Conservation (phyloP, 2,888 invertebrate genomes). For the Bellardia pandia region DNA sequence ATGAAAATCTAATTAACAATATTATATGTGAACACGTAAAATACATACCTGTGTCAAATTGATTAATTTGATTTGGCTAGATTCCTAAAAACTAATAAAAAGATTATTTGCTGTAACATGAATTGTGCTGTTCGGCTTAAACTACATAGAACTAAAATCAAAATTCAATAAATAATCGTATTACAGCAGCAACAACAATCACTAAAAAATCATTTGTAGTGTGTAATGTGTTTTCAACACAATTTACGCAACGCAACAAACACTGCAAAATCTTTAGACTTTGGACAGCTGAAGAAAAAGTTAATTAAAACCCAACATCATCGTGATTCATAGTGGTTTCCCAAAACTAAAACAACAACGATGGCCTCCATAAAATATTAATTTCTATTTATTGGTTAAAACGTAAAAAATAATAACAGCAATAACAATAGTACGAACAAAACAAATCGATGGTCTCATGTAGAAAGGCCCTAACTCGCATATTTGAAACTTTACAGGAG, state of each 20-base stretch:
- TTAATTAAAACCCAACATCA: not conserved
- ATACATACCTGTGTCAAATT: not conserved
- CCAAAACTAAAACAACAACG: slow-evolving; percentile 34
- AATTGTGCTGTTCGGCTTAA: not conserved
- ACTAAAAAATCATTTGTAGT: not conserved
- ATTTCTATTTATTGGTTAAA: slow-evolving; percentile 17
- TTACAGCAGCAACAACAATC: not conserved
- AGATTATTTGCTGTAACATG: not conserved
- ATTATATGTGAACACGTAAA: no score
- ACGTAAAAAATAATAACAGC: not conserved
- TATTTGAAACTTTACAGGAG: no score
- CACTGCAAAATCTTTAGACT: not conserved
- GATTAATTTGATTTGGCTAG: slow-evolving; percentile 12
- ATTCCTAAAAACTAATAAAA: not conserved
- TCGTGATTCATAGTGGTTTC: slow-evolving; percentile 58
- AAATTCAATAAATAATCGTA: not conserved
- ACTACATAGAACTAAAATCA: not conserved
- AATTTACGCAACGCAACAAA: slow-evolving; percentile 13
- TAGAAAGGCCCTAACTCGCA: no score
- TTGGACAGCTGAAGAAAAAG: not conserved
- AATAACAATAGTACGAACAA: not conserved
- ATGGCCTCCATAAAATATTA: slow-evolving; percentile 60
- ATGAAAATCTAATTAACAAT: no score
- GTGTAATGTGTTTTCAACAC: not conserved
- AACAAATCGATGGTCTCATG: no score